Base-by-base conservation (phyloP, 2,797 vertebrate genomes). In the Sylvilagus floridanus region DNA sequence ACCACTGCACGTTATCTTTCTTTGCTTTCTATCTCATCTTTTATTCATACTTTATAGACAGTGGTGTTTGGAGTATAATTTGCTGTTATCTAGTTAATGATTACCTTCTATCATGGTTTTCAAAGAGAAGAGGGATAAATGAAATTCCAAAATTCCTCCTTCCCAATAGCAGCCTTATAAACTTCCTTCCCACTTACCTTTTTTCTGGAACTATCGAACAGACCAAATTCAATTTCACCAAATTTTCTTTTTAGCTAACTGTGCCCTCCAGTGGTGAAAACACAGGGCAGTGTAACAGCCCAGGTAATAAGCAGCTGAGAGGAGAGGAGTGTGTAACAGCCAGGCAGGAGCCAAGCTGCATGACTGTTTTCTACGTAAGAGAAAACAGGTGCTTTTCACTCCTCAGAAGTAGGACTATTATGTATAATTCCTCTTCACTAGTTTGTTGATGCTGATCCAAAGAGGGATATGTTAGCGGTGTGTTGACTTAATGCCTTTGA, bases 241-340 rank as follows among this genome's bases (percentile, higher is more conserved):
- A 50, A 81, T 97, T 94, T 96, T 96, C 94, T 90, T 89, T 75
- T 96, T 87, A 96, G 96, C 78, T 93, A 85, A 97, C 95, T 97
- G 73, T 96, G 97, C 96, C 96, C 95, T 96, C 95, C 94, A 97
- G 96, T 97, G 96, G 97, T 94, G 96, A 92, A 95, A 96, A 90
- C 68, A 63, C 28, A 95, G 94, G 90, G n/a, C 76, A 32, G 32
- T 93, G 90, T 87, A 78, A 73, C 66, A 85, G 79, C 54, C 93
- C 57, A 88, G 83, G 83, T 76, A 69, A 12, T 32, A 16, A 88
- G 78, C 16, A 50, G 52, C 32, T 57, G 92, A 35, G 13, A 89
- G 84, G 66, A 89, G 35, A 77, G 30, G 47, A 7, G 54, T 30
- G 9, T 24, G 30, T 14, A 9, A 9, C 11, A 24, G 52, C 9